Conservation (phyloP, 2,113 vertebrate genomes). For the Pogonocichla stellata region DNA sequence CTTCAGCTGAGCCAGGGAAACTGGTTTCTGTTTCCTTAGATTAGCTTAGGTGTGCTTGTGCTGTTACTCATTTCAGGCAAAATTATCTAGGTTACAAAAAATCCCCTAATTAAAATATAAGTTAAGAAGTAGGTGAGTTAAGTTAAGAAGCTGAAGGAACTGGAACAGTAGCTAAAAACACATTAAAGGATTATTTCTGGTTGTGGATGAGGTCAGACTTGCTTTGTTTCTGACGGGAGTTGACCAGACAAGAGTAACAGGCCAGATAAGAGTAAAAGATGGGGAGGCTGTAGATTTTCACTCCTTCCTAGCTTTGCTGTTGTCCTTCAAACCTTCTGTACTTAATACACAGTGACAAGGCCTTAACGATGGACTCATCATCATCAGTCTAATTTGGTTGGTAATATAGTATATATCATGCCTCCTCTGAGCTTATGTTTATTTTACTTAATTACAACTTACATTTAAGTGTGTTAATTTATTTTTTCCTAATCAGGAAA, state of each 20-base stretch:
- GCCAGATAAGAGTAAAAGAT: neutral
- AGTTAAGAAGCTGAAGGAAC: slow-evolving; percentile 8
- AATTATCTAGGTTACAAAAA: slow-evolving; percentile 19
- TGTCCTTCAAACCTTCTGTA: neutral
- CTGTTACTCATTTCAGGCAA: neutral
- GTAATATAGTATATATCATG: neutral
- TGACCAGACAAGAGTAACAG: neutral
- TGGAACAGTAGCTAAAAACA: slow-evolving; percentile 28
- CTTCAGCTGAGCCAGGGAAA: neutral
- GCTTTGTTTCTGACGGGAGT: neutral
- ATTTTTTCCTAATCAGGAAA: slow-evolving; percentile 16
- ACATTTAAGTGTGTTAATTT: neutral
- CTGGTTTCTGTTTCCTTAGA: neutral
- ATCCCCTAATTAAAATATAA: slow-evolving; percentile 36
- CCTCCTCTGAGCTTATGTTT: neutral
- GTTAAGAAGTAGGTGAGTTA: slow-evolving; percentile 6
- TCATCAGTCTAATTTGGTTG: neutral
- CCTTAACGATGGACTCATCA: neutral
- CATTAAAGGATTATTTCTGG: slow-evolving; percentile 49
- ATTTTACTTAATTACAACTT: slow-evolving; percentile 6
- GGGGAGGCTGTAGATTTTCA: neutral
- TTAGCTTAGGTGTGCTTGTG: neutral
- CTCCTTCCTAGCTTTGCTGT: neutral
- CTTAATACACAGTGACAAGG: neutral
- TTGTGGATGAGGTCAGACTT: slow-evolving; percentile 45